Conservation (phyloP, 1,140 invertebrate species). For the Solenopsis invicta region DNA sequence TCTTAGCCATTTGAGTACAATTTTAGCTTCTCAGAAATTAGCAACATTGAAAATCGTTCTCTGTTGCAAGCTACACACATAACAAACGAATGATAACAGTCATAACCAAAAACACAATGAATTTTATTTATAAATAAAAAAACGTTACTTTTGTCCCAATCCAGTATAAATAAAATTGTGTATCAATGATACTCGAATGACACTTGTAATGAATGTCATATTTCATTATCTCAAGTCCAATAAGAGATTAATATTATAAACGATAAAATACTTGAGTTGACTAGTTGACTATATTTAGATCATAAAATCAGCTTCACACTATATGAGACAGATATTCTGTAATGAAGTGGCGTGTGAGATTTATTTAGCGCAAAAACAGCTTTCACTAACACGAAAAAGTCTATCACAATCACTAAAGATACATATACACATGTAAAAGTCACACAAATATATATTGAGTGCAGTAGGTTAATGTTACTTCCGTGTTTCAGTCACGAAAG, state of each 20-base stretch:
- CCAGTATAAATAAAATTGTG: not conserved
- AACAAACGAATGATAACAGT: no score
- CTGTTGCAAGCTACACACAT: no score
- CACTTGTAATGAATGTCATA: no score
- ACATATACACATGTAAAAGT: conserved; percentile 24
- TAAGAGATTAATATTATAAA: not conserved
- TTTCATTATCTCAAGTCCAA: not conserved
- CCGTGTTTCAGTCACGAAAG: conserved; percentile 49
- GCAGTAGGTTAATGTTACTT: conserved; percentile 57
- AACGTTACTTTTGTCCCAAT: no score
- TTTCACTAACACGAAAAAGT: not conserved
- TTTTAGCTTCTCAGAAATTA: no score
- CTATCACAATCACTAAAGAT: conserved; percentile 33
- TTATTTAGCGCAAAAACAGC: conserved; percentile 20
- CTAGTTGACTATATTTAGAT: not conserved
- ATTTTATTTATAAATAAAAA: no score
- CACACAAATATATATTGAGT: conserved; percentile 36
- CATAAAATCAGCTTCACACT: conserved; percentile 8
- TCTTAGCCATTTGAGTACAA: no score
- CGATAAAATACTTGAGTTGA: not conserved
- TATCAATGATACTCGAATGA: not conserved
- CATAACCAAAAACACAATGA: no score
- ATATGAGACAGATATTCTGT: not conserved
- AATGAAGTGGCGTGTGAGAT: not conserved
- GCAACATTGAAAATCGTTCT: no score